Conservation (phyloP, 2,888 invertebrate genomes). For the Tachina lurida region DNA sequence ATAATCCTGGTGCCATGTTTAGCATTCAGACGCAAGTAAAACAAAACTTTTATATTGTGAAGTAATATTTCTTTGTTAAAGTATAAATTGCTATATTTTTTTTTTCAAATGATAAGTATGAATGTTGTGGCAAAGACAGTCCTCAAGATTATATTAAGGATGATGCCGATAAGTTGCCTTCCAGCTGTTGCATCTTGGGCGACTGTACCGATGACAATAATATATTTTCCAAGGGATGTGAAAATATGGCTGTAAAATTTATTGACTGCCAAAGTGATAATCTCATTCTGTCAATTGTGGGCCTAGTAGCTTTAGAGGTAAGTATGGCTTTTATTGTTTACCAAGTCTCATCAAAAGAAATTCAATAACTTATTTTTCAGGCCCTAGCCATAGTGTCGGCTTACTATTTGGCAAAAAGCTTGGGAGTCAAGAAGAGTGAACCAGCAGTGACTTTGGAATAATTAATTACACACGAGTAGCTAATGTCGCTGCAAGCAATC, state of each 20-base stretch:
- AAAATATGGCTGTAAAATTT: conserved; percentile 64
- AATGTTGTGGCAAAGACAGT: conserved; percentile 77
- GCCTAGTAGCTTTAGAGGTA: conserved; percentile 75
- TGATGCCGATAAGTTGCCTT: conserved; percentile 75
- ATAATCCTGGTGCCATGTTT: conserved; percentile 76
- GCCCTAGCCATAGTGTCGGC: conserved; percentile 71
- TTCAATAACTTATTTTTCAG: conserved; percentile 50
- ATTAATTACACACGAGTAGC: neutral
- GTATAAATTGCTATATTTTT: neutral
- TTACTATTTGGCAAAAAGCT: conserved; percentile 72
- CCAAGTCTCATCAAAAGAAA: neutral
- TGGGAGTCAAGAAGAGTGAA: conserved; percentile 67
- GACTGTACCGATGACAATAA: conserved; percentile 76
- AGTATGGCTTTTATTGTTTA: neutral
- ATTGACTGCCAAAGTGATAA: conserved; percentile 73
- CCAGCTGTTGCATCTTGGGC: conserved; percentile 76
- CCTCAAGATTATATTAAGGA: conserved; percentile 77
- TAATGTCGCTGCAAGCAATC: neutral
- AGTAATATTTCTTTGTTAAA: neutral
- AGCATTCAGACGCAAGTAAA: conserved; percentile 75
- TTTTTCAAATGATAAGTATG: conserved; percentile 72
- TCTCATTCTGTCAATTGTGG: conserved; percentile 72
- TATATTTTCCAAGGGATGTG: conserved; percentile 76
- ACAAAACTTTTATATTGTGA: neutral
- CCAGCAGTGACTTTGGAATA: conserved; percentile 71